These are phyloP conservation scores for Astur gentilis DNA, from an alignment of 2,113 vertebrate genomes.

Conservation along the genomic window DNA sequence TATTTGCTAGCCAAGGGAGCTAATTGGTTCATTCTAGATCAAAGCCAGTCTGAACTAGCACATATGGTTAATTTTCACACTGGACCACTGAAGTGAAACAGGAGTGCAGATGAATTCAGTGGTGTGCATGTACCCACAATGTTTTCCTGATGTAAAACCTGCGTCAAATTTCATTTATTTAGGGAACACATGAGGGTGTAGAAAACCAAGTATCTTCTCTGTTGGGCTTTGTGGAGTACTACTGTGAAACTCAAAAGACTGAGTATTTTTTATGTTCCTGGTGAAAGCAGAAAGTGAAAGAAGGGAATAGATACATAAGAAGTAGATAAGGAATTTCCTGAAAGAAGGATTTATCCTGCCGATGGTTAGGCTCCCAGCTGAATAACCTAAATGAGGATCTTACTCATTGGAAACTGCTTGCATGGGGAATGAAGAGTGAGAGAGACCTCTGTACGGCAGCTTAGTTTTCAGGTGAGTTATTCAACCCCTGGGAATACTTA, in stretches of 20 bases:
- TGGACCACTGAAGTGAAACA: neutral
- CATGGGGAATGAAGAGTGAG: neutral
- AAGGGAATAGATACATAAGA: neutral
- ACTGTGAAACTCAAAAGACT: neutral
- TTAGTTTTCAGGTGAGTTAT: neutral
- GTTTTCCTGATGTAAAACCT: neutral
- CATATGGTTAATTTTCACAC: neutral
- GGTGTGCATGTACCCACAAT: neutral
- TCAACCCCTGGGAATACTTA: neutral
- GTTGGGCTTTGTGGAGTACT: neutral
- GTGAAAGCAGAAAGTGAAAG: neutral
- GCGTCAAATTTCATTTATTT: neutral
- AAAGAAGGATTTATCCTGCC: neutral
- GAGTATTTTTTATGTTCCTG: neutral
- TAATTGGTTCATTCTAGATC: neutral
- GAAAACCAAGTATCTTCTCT: neutral
- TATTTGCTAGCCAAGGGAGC: neutral
- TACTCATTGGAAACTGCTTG: neutral
- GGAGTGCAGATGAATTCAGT: neutral
- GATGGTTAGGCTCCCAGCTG: neutral
- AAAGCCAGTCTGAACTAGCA: neutral
- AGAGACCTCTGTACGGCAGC: neutral
- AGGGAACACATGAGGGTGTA: accelerated
- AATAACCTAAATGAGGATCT: neutral
- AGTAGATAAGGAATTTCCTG: neutral